A percentile compares a stretch with the other conserved stretches of the same genome.
Evolutionary conservation across 2,888 invertebrate genomes (phyloP).

Genomic region (Cecidostiba fungosa): DNA sequence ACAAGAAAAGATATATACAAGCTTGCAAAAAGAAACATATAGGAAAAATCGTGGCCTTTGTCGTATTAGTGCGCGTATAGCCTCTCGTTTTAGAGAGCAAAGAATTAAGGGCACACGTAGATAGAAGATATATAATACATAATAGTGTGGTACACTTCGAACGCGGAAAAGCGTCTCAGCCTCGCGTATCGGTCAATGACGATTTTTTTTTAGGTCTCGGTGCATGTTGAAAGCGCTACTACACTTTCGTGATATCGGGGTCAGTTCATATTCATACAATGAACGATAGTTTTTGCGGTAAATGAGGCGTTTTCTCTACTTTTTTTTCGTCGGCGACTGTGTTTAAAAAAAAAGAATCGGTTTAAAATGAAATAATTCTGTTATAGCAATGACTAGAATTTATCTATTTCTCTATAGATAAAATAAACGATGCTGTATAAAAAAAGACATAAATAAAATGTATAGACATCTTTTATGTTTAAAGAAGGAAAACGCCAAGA

Average conservation of each 20-base stretch:
- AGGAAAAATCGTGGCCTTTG: constrained; percentile 45
- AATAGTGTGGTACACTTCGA: neutral
- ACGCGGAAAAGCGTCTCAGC: neutral
- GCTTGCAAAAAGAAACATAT: neutral
- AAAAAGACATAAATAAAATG: too few relatives aligned
- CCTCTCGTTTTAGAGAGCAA: neutral
- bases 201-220: neutral
- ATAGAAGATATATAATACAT: neutral
- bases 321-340: neutral
- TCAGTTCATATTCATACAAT: neutral
- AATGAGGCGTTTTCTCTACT: neutral
- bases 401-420: too few relatives aligned
- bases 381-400: neutral
- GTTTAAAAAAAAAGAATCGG: neutral
- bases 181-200: constrained; percentile 1
- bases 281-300: neutral
- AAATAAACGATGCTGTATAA: too few relatives aligned
- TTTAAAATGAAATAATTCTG: neutral
- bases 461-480: neutral
- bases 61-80: constrained; percentile 2
- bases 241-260: constrained; percentile 7
- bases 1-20: neutral
- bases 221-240: neutral
- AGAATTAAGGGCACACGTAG: constrained; percentile 16
- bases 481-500: neutral